These are phyloP conservation scores for Ornithorhynchus anatinus DNA, from an alignment of 2,113 vertebrate species.

Conservation along the genomic window DNA sequence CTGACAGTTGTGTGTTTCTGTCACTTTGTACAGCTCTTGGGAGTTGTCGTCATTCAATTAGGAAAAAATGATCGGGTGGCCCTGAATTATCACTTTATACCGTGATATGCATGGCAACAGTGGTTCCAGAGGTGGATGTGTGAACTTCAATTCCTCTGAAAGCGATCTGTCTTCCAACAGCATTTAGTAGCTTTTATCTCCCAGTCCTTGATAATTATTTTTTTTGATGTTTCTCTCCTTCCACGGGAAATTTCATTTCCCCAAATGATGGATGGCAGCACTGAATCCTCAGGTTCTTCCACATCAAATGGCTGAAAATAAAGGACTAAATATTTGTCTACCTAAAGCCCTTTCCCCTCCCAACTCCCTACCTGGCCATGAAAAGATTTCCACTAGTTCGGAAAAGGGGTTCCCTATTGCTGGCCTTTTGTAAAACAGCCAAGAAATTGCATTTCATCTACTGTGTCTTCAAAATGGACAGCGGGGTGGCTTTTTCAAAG, in stretches of 20 bases:
- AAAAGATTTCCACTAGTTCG: constrained; percentile 24
- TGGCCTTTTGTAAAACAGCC: background rate
- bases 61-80: background rate
- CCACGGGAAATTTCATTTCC: constrained; percentile 44
- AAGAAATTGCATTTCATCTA: constrained; percentile 4
- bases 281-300: constrained; percentile 34
- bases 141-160: constrained; percentile 39
- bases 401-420: background rate
- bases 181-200: constrained; percentile 38
- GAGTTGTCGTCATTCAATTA: constrained; percentile 25
- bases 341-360: background rate
- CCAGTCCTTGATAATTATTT: background rate
- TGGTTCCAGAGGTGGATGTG: background rate
- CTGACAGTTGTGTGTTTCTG: background rate
- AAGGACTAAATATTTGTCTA: background rate
- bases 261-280: constrained; percentile 10
- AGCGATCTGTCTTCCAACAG: constrained; percentile 39
- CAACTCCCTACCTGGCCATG: background rate
- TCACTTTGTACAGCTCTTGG: constrained; percentile 16
- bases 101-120: background rate
- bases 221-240: constrained; percentile 20
- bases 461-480: constrained; percentile 32
- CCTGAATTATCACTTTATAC: background rate
- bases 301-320: constrained; percentile 36
- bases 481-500: constrained; percentile 30